phyloP scores from a whole-genome alignment of 1,140 invertebrate species.

The Tyrophagus putrescentiae region DNA sequence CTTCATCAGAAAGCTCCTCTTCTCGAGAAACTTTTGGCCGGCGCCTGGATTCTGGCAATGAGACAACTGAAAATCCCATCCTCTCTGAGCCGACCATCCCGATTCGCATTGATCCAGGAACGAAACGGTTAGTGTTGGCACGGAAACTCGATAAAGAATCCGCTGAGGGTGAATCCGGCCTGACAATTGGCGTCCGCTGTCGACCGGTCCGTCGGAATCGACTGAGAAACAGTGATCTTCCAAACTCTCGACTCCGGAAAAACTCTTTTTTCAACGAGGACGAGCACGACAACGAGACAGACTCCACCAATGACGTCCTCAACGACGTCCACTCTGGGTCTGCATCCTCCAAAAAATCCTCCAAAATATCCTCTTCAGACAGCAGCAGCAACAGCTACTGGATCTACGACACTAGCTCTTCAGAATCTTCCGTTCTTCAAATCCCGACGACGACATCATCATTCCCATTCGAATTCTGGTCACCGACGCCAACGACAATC shows the following conservation, averaged over 20 bases:
- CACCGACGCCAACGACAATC: slow-evolving; percentile 73
- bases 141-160: slow-evolving; percentile 61
- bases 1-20: background rate
- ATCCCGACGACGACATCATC: slow-evolving; percentile 53
- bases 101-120: slow-evolving; percentile 52
- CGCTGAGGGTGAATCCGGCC: slow-evolving; percentile 26
- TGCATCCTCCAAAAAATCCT: too few species aligned
- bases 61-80: too few species aligned
- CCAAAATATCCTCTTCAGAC: too few species aligned
- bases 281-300: too few species aligned
- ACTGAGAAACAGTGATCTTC: too few species aligned
- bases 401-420: background rate
- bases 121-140: slow-evolving; percentile 63
- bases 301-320: too few species aligned
- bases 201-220: too few species aligned
- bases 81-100: slow-evolving; percentile 41
- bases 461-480: slow-evolving; percentile 78
- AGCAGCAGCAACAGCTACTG: too few species aligned
- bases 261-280: too few species aligned
- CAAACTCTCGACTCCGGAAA: too few species aligned
- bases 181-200: slow-evolving; percentile 27
- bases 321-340: too few species aligned
- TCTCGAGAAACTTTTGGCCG: background rate
- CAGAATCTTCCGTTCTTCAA: background rate
- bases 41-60: background rate